phyloP scores from a whole-genome alignment of 2,888 invertebrate species.

The Polydrusus cervinus region DNA sequence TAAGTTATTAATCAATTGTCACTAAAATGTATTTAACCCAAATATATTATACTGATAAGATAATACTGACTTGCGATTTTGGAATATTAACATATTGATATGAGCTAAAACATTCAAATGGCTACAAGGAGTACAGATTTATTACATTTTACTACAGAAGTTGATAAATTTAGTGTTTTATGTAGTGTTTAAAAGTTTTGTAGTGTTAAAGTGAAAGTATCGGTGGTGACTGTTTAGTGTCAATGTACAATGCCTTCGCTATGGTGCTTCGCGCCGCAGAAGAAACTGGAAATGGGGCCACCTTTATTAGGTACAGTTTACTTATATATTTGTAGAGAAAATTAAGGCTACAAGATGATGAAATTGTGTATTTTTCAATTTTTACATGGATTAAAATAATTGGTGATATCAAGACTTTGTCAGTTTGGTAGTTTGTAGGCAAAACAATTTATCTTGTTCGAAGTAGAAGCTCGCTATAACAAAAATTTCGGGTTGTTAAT shows the following conservation, averaged over 20 bases:
- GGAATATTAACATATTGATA: neutral
- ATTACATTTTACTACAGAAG: too few species aligned
- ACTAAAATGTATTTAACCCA: neutral
- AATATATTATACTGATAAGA: constrained; percentile 3
- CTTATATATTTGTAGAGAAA: neutral
- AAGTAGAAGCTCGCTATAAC: too few species aligned
- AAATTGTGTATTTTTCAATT: too few species aligned
- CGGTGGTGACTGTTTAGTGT: neutral
- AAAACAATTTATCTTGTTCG: too few species aligned
- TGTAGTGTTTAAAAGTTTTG: too few species aligned
- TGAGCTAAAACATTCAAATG: neutral
- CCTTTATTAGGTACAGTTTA: neutral
- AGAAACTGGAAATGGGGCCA: neutral
- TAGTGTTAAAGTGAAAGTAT: too few species aligned
- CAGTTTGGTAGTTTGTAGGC: too few species aligned
- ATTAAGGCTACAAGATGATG: too few species aligned
- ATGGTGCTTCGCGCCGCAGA: neutral
- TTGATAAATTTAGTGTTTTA: too few species aligned
- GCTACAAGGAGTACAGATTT: neutral
- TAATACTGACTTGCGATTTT: constrained; percentile 13
- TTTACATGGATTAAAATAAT: too few species aligned
- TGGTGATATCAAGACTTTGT: too few species aligned
- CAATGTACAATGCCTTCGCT: neutral
- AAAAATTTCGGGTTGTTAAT: too few species aligned
- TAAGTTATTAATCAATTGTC: constrained; percentile 1